A percentile compares a stretch with the other conserved stretches of the same genome.
Evolutionary conservation across 2,888 invertebrate species (phyloP).

Genomic region (Caradrina kadenii): DNA sequence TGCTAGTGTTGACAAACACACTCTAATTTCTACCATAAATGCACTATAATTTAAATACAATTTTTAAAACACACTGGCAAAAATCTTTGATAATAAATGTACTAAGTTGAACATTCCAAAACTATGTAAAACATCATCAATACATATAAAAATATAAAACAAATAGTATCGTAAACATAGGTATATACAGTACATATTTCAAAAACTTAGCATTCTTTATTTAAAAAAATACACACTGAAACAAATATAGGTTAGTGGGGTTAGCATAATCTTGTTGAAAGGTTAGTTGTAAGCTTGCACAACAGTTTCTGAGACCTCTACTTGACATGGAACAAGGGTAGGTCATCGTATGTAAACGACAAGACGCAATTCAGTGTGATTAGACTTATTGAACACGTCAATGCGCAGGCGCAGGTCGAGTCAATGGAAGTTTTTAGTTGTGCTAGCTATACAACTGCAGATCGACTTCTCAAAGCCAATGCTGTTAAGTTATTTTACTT

Average conservation of each 20-base stretch:
- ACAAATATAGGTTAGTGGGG: neutral
- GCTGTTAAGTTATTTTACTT: slow-evolving; percentile 5
- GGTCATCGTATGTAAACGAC: neutral
- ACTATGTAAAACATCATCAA: slow-evolving; percentile 24
- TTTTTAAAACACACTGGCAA: slow-evolving; percentile 16
- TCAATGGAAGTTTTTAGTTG: slow-evolving; percentile 27
- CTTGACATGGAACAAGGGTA: neutral
- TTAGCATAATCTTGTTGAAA: slow-evolving; percentile 12
- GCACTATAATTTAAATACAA: slow-evolving; percentile 35
- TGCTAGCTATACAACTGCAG: slow-evolving; percentile 28
- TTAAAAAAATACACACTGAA: slow-evolving; percentile 12
- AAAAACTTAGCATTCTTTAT: neutral
- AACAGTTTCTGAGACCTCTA: slow-evolving; percentile 20
- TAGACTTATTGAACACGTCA: neutral
- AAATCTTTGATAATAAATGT: slow-evolving; percentile 9
- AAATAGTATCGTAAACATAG: slow-evolving; percentile 2
- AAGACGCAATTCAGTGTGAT: neutral
- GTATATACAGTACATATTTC: slow-evolving; percentile 29
- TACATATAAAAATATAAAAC: neutral
- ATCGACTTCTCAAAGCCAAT: neutral
- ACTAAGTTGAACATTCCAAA: slow-evolving; percentile 43
- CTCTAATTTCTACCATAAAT: slow-evolving; percentile 48
- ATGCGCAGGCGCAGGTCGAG: slow-evolving; percentile 2
- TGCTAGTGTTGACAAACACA: slow-evolving; percentile 44
- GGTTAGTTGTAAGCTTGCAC: slow-evolving; percentile 29